A percentile compares a stretch with the other conserved stretches of the same genome.
phyloP scores from a whole-genome alignment of 1,140 invertebrate species.

The Lepeophtheirus salmonis region DNA sequence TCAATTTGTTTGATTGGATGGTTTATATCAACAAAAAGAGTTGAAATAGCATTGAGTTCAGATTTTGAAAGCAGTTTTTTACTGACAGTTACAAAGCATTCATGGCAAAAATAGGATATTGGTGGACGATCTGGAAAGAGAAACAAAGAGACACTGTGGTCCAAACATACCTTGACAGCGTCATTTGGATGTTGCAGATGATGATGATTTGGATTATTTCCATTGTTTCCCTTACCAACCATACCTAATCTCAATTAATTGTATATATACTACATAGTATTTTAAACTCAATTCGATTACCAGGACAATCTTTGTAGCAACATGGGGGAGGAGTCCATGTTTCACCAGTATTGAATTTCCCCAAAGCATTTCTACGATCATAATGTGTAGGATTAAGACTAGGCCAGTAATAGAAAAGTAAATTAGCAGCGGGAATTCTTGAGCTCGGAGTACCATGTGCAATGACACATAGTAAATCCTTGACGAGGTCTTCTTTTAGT shows the following conservation, averaged over 20 bases:
- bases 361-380: constrained; percentile 54
- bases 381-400: constrained; percentile 81
- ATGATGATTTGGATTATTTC: constrained; percentile 44
- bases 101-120: constrained; percentile 83
- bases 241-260: no score
- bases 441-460: constrained; percentile 86
- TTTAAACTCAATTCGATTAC: neutral
- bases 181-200: constrained; percentile 47
- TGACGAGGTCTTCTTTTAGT: constrained; percentile 63
- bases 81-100: constrained; percentile 72
- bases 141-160: constrained; percentile 46
- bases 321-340: constrained; percentile 8
- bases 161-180: constrained; percentile 74
- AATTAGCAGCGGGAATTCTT: constrained; percentile 73
- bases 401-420: constrained; percentile 99
- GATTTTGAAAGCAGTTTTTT: constrained; percentile 32
- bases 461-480: constrained; percentile 85
- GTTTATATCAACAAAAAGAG: constrained; percentile 57
- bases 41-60: neutral
- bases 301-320: neutral
- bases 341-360: constrained; percentile 3
- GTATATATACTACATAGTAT: no score
- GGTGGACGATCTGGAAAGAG: constrained; percentile 60
- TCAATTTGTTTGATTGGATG: constrained; percentile 86
- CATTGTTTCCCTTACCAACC: constrained; percentile 37